Percentiles rank a stretch among this genome's conserved stretches.
Conservation (phyloP, 1,140 invertebrate genomes). For the Pseudomyrmex pallidus region DNA sequence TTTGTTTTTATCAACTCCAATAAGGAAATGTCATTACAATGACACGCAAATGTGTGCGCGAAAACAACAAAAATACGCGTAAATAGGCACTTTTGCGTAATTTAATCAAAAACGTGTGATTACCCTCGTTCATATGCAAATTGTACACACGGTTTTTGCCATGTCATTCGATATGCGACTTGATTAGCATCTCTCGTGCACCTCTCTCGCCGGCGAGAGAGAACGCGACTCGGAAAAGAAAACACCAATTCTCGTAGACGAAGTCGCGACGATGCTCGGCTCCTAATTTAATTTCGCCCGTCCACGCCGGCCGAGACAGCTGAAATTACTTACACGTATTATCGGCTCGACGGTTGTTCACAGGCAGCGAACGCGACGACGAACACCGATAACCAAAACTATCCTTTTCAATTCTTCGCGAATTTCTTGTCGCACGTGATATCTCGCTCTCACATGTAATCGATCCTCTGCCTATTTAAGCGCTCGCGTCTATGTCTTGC, state of each 20-base stretch:
- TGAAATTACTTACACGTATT: slow-evolving; percentile 59
- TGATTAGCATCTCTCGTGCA: slow-evolving; percentile 15
- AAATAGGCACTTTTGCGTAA: background rate
- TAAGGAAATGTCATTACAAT: too few relatives aligned
- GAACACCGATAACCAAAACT: background rate
- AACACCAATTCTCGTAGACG: slow-evolving; percentile 44
- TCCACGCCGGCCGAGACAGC: slow-evolving; percentile 40
- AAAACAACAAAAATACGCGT: background rate
- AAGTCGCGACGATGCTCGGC: slow-evolving; percentile 41
- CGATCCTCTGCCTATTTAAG: background rate
- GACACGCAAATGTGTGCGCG: background rate
- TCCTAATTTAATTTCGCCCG: slow-evolving; percentile 66
- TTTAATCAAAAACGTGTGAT: slow-evolving; percentile 45
- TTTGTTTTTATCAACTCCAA: too few relatives aligned
- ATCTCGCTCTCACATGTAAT: background rate
- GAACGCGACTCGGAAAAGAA: slow-evolving; percentile 27
- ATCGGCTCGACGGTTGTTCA: slow-evolving; percentile 26
- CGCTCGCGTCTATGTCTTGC: slow-evolving; percentile 53
- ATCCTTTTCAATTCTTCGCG: slow-evolving; percentile 1
- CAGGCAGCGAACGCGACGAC: slow-evolving; percentile 2
- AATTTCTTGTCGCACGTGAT: background rate
- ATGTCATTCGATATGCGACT: slow-evolving; percentile 48
- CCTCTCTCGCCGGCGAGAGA: background rate
- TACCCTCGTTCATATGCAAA: slow-evolving; percentile 30
- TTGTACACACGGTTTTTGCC: slow-evolving; percentile 30